phyloP scores from a whole-genome alignment of 2,888 invertebrate genomes.

The Drosophila percnosoma region DNA sequence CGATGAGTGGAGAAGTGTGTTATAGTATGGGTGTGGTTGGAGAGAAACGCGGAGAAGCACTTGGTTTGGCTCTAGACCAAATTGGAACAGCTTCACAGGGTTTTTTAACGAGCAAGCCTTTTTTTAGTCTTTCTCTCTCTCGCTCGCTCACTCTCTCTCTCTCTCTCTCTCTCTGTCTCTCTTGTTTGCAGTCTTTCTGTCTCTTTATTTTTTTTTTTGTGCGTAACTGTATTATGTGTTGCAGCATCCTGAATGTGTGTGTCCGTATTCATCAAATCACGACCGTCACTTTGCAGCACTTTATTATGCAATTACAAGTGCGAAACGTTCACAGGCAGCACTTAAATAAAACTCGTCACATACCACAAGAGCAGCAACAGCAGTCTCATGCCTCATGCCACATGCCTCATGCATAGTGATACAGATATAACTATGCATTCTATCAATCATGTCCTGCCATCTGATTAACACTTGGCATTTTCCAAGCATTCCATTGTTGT shows the following conservation, averaged over 20 bases:
- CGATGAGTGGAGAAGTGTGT: conserved; percentile 25
- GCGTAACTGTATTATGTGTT: conserved; percentile 23
- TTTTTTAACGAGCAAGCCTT: conserved; percentile 46
- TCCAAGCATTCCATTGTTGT: conserved; percentile 8
- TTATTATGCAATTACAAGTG: conserved; percentile 73
- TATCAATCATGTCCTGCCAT: conserved; percentile 35
- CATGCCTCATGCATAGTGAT: conserved; percentile 11
- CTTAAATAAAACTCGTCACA: conserved; percentile 10
- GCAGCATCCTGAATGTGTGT: conserved; percentile 34
- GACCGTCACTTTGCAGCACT: conserved; percentile 64
- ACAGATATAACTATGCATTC: conserved; percentile 36
- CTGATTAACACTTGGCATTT: conserved; percentile 49
- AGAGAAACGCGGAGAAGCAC: background rate
- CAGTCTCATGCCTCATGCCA: background rate
- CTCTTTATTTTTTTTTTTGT: background rate
- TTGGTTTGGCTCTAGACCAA: conserved; percentile 39
- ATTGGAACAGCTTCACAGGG: conserved; percentile 36
- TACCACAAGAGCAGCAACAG: conserved; percentile 13
- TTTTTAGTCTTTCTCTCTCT: background rate
- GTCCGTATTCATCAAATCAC: conserved; percentile 53
- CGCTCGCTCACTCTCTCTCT: background rate
- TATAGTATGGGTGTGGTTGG: background rate
- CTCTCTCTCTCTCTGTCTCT: too few relatives aligned
- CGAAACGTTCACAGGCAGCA: conserved; percentile 50
- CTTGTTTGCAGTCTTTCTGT: background rate